A percentile compares a stretch with the other conserved stretches of the same genome.
Conservation (phyloP, 2,888 invertebrate genomes). For the Noctuana brunneofusca region DNA sequence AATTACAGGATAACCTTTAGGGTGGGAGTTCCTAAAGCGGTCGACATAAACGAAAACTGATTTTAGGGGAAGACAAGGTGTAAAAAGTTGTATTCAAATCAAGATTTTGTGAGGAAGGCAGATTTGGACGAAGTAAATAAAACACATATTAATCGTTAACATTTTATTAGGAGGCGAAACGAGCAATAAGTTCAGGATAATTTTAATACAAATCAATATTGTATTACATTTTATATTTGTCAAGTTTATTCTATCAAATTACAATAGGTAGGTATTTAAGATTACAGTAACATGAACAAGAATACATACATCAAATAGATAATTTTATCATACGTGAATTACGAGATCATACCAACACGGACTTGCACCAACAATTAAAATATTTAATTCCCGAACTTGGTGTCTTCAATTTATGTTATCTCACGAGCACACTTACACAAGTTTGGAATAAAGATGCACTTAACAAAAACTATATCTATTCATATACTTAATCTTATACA, state of each 20-base stretch:
- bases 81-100: no score
- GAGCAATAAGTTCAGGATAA: slow-evolving; percentile 81
- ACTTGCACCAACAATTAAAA: slow-evolving; percentile 60
- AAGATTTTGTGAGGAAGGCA: no score
- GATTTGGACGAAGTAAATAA: neutral
- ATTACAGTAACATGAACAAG: slow-evolving; percentile 82
- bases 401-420: slow-evolving; percentile 10
- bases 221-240: slow-evolving; percentile 74
- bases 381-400: slow-evolving; percentile 28
- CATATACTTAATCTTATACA: no score
- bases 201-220: slow-evolving; percentile 79
- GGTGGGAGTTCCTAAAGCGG: no score
- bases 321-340: slow-evolving; percentile 45
- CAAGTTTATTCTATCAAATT: slow-evolving; percentile 77
- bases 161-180: slow-evolving; percentile 84
- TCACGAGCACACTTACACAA: slow-evolving; percentile 10
- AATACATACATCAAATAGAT: slow-evolving; percentile 49
- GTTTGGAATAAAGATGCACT: slow-evolving; percentile 12
- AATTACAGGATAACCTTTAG: no score
- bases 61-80: no score
- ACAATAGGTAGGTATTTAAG: slow-evolving; percentile 68
- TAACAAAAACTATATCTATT: no score
- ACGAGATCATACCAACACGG: slow-evolving; percentile 57
- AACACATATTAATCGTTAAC: slow-evolving; percentile 70
- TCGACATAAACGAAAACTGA: no score